Conservation (phyloP, 2,113 vertebrate genomes). For the Salvelinus sp. region DNA sequence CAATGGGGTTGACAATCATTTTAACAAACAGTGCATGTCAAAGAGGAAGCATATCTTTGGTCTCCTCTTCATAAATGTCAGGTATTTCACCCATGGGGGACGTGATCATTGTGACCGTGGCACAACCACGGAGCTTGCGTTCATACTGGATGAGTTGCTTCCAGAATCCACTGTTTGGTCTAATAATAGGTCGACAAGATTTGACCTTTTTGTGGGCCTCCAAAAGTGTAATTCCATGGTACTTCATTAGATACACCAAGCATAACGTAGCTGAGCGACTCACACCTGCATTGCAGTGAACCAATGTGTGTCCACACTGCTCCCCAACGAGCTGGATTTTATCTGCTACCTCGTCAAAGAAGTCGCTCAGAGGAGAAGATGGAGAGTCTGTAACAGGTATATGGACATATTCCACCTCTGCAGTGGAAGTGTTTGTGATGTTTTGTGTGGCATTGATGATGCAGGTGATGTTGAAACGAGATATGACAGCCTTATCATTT, state of each 20-base stretch:
- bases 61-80: slow-evolving; percentile 68
- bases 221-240: slow-evolving; percentile 51
- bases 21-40: slow-evolving; percentile 31
- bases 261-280: slow-evolving; percentile 76
- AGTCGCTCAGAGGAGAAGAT: slow-evolving; percentile 43
- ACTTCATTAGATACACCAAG: slow-evolving; percentile 73
- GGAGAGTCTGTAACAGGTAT: slow-evolving; percentile 68
- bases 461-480: slow-evolving; percentile 59
- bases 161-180: slow-evolving; percentile 78
- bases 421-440: background rate
- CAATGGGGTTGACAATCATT: background rate
- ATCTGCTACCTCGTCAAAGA: slow-evolving; percentile 71
- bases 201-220: slow-evolving; percentile 68
- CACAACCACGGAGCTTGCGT: slow-evolving; percentile 52
- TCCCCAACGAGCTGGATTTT: slow-evolving; percentile 24
- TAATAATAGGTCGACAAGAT: slow-evolving; percentile 59
- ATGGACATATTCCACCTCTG: slow-evolving; percentile 61
- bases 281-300: slow-evolving; percentile 76
- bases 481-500: slow-evolving; percentile 44
- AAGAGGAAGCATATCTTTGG: slow-evolving; percentile 61
- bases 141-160: slow-evolving; percentile 74
- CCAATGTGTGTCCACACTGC: slow-evolving; percentile 57
- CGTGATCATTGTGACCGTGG: slow-evolving; percentile 66
- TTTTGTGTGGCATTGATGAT: slow-evolving; percentile 64
- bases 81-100: slow-evolving; percentile 72